Evolutionary conservation across 2,113 vertebrate species (phyloP), one percentile per base, ranked within the genome.

Genomic region (Bombycilla garrulus): DNA sequence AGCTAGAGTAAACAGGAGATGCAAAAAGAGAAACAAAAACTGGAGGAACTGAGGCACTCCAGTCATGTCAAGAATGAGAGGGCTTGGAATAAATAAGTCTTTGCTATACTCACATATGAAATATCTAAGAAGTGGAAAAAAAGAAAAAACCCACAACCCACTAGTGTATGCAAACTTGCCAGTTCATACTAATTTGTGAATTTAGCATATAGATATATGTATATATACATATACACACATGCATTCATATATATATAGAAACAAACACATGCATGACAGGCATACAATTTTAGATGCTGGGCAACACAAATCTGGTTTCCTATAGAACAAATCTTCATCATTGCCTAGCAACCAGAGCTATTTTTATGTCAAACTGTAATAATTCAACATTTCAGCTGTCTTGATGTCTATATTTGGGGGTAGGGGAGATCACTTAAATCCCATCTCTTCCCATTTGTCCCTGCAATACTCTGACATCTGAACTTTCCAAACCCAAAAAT

Each of bases 281-380:
- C 44, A 74, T 26, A 74, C 53, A 61, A 50, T 95, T 96, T 93
- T 89, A 85, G 87, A 96, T 65, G 36, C 40, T 45, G 54, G 69
- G 77, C 57, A 96, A 92, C 86, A 91, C 77, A 92, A 74, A 81
- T 81, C 61, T 90, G 57, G 72, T 81, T 94, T 96, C 65, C 81
- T 89, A 89, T 17, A 86, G 89, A 95, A 79, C 44, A 78, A 71
- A 67, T 86, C 62, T 35, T 81, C 74, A 88, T 15, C 77, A 93
- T 56, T 93, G 92, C 95, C 91, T 96, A 95, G 92, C 95, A 95
- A 95, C 95, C 69, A 87, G 45, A 89, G 89, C 81, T 97, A 96
- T 96, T 93, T 97, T 92, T 93, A 89, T 86, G 64, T 80, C 91
- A 81, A 89, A 93, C 62, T 93, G 70, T 67, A 93, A 87, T 91